Evolutionary conservation across 2,888 invertebrate genomes (phyloP).

Genomic region (Cheilosia grossa): DNA sequence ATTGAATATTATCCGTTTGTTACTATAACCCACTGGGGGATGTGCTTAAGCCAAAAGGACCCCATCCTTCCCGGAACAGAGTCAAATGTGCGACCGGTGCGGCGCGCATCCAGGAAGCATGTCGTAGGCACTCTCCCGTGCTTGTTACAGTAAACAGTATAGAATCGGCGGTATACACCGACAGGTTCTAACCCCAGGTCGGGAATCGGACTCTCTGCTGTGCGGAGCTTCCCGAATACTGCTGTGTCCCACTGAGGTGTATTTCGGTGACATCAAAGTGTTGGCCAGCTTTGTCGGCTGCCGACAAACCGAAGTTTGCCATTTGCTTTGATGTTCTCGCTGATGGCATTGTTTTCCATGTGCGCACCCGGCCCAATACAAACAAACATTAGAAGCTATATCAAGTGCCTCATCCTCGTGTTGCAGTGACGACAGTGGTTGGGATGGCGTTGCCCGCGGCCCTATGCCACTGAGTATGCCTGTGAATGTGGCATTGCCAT

Average conservation of each 20-base stretch:
- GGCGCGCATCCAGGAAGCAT: slow-evolving; percentile 39
- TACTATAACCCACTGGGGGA: slow-evolving; percentile 34
- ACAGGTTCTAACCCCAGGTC: slow-evolving; percentile 59
- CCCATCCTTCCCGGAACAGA: slow-evolving; percentile 56
- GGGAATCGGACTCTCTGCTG: slow-evolving; percentile 39
- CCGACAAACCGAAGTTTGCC: slow-evolving; percentile 73
- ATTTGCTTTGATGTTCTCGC: slow-evolving; percentile 67
- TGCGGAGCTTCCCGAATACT: slow-evolving; percentile 25
- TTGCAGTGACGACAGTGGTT: slow-evolving; percentile 33
- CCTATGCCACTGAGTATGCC: slow-evolving; percentile 6
- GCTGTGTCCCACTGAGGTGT: slow-evolving; percentile 46
- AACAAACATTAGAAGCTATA: slow-evolving; percentile 68
- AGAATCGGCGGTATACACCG: slow-evolving; percentile 49
- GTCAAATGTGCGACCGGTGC: slow-evolving; percentile 15
- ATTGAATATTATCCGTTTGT: slow-evolving; percentile 69
- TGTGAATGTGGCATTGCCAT: slow-evolving; percentile 50
- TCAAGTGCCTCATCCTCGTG: slow-evolving; percentile 54
- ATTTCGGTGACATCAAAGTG: slow-evolving; percentile 70
- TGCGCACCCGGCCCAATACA: slow-evolving; percentile 43
- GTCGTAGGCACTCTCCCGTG: background rate
- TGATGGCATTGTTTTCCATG: slow-evolving; percentile 62
- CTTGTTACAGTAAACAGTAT: slow-evolving; percentile 57
- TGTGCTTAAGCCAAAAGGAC: slow-evolving; percentile 52
- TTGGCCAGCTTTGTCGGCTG: slow-evolving; percentile 68
- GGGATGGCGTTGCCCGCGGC: background rate